phyloP scores from a whole-genome alignment of 2,888 invertebrate species.

The Stenurella melanura region DNA sequence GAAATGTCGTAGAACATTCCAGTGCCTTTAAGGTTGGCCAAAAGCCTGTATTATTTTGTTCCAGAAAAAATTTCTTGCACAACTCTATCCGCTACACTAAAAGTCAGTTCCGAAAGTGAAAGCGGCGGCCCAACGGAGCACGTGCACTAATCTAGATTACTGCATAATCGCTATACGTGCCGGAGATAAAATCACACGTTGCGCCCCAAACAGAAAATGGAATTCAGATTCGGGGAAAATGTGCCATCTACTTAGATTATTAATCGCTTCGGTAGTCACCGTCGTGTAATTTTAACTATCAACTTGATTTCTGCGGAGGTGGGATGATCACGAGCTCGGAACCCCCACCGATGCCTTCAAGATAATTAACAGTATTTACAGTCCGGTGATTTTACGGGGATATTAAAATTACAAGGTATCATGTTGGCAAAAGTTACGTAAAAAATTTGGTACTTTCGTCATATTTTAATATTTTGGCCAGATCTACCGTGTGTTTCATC shows the following conservation, averaged over 20 bases:
- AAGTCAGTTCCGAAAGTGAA: conserved; percentile 46
- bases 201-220: conserved; percentile 18
- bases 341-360: background rate
- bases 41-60: too few species aligned
- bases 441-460: too few species aligned
- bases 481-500: too few species aligned
- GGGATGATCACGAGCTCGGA: background rate
- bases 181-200: conserved; percentile 36
- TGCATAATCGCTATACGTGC: conserved; percentile 47
- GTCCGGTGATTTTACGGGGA: background rate
- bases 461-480: too few species aligned
- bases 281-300: conserved; percentile 16
- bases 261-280: conserved; percentile 18
- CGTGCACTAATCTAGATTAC: conserved; percentile 52
- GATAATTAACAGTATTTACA: conserved; percentile 1
- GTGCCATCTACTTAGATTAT: background rate
- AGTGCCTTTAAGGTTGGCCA: too few species aligned
- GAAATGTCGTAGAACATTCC: too few species aligned
- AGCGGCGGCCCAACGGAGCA: conserved; percentile 43
- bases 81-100: too few species aligned
- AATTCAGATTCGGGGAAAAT: conserved; percentile 1
- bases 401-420: background rate
- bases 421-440: too few species aligned
- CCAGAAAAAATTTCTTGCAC: too few species aligned
- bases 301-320: background rate